A percentile compares a stretch with the other conserved stretches of the same genome.
These are phyloP conservation scores for Chanos chanos DNA, from an alignment of 2,797 vertebrate genomes.

Conservation along the genomic window DNA sequence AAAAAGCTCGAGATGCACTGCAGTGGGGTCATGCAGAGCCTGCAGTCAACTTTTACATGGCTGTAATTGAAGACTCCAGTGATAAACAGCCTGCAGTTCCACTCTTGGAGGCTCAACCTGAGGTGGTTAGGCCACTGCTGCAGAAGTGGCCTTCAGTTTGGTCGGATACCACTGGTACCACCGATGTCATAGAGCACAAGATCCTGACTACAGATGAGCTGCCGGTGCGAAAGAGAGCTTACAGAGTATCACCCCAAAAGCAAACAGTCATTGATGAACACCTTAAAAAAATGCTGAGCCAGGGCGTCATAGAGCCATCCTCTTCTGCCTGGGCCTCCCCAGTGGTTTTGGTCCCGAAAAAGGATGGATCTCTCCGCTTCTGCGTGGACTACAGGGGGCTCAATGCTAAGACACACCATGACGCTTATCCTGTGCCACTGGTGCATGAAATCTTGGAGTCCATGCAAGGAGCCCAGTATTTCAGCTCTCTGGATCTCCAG, in stretches of 20 bases:
- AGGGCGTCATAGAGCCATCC: background rate
- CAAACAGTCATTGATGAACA: background rate
- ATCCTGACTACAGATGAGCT: too few relatives aligned
- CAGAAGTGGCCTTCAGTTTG: too few relatives aligned
- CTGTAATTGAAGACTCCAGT: too few relatives aligned
- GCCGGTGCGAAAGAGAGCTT: too few relatives aligned
- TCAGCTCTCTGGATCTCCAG: constrained; percentile 6
- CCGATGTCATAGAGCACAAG: too few relatives aligned
- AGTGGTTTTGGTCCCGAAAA: background rate
- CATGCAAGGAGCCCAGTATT: background rate
- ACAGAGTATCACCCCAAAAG: background rate
- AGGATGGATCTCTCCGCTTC: background rate
- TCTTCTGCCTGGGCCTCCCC: background rate
- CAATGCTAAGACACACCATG: background rate
- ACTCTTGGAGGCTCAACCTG: too few relatives aligned
- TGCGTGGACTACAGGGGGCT: background rate
- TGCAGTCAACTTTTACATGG: too few relatives aligned
- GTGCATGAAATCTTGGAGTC: constrained; percentile 12
- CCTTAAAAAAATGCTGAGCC: background rate
- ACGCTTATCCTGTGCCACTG: constrained; percentile 4
- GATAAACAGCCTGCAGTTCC: too few relatives aligned
- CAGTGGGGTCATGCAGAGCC: too few relatives aligned
- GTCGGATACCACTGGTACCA: too few relatives aligned
- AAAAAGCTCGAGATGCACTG: too few relatives aligned
- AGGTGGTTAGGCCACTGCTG: too few relatives aligned